Base-by-base conservation (phyloP, 37 sponge, comb jelly and placozoan species). In the Beroe forskalii region DNA sequence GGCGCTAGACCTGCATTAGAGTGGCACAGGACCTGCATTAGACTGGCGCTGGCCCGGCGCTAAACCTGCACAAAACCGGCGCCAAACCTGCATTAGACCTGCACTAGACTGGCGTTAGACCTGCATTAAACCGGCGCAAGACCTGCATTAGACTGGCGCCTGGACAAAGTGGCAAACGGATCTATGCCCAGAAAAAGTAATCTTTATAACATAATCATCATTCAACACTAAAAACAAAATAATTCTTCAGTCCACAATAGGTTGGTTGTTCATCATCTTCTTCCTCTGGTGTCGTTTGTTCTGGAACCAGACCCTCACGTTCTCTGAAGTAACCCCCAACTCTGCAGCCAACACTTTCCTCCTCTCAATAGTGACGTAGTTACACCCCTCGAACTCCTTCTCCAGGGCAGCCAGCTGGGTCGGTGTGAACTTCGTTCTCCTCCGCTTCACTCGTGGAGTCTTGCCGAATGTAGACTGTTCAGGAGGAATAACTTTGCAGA, bases 301-400 rank as follows among this genome's bases (percentile, higher is more conserved):
- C 86, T 80, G 86, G 55, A 80, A 80, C 86, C 86, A 80, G 4
- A 80, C 86, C 27, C 86, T 41, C 30, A 80, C 27, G 4, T 41
- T 80, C 48, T 80, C 76, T 37, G 38, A 37, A 12, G 40, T 72
- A 4, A 72, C 19, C 8, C 40, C 76, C 40, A 72, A 36, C 76
- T 37, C 76, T 22, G 8, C 76, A 27, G 76, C 76, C 40, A 72
- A 22, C 37, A 14, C 22, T 4, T 32, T 12, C 40, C 76, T 32
- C 40, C 76, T 28, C 40, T 72, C 76, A 4, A 36, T 12, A 12
- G 39, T 37, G 76, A 72, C 31, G 40, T 72, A 72, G 37, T 72
- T 4, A 27, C 40, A 38, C 28, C 22, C 39, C 19, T 72, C 76
- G 31, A 72, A 72, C 40, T 72, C 76, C 6, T 22, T 12, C 40